Base-by-base conservation (phyloP, 2,888 invertebrate genomes). In the Strigamia maritima region DNA sequence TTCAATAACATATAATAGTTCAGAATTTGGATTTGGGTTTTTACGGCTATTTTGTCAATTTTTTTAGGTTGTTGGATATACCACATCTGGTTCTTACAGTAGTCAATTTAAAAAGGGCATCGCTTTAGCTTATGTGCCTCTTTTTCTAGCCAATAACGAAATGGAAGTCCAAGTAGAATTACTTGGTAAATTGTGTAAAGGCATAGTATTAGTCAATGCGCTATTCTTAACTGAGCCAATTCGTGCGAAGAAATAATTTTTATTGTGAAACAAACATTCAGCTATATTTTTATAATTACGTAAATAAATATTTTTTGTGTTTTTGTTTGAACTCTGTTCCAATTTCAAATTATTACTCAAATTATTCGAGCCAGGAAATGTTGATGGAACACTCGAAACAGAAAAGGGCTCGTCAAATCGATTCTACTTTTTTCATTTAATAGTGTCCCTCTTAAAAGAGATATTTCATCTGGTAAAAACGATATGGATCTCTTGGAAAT, bases 71-170 rank as follows among this genome's bases (percentile, higher is more conserved):
- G 85, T 88, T 75, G 87, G 87, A 3, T 85, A 86, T 82, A 86
- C 86, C 14, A 87, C 87, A 1, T 87, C 87, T 2, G 87, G 87
- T 3, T 83, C 84, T 60, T 87, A 83, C 82, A 85, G 86, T 49
- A 85, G 84, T 80, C 83, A 84, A 31, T 83, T 86, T 12, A 82
- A 84, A 38, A 82, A 84, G 49, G 84, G 85, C 28, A 81, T 88
- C 16, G 86, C 86, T n/a, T 86, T 87, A 81, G 87, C 86, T 6
- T 87, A 87, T 83, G 79, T 87, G n/a, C 86, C 87, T n/a, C 82
- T 82, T 0, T 82, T 81, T 49, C 81, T 85, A 19, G 79, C 83
- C 6, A 78, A 80, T 12, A 82, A 84, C 16, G 83, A 83, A 1
- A 82, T 82, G 7, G 75, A 82, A 78, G 82, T 85, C 0, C 79